Evolutionary conservation across 2,888 invertebrate species (phyloP).

Genomic region (Hoplodrina ambigua): DNA sequence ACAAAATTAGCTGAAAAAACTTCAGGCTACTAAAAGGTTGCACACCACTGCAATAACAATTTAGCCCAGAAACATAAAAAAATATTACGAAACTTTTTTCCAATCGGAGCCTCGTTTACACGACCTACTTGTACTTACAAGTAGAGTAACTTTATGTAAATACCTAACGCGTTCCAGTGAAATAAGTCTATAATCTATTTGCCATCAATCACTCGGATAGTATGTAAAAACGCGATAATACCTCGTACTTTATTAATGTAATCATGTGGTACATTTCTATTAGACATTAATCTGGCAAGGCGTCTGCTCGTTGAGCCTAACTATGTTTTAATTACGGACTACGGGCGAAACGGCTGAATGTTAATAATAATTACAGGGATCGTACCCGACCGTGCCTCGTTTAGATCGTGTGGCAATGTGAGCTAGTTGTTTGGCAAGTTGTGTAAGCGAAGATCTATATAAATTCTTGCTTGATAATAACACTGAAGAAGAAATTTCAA

Average conservation of each 20-base stretch:
- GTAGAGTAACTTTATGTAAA: slow-evolving; percentile 49
- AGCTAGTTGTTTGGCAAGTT: slow-evolving; percentile 47
- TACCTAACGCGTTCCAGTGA: slow-evolving; percentile 52
- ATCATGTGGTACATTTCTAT: slow-evolving; percentile 88
- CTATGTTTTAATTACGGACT: slow-evolving; percentile 88
- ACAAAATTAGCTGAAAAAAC: not conserved
- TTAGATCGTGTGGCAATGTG: slow-evolving; percentile 56
- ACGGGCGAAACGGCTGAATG: slow-evolving; percentile 79
- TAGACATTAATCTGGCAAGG: slow-evolving; percentile 85
- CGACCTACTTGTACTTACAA: slow-evolving; percentile 14
- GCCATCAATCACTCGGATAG: slow-evolving; percentile 76
- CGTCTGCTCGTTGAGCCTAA: slow-evolving; percentile 78
- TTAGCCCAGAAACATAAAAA: not conserved
- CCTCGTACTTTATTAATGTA: slow-evolving; percentile 76
- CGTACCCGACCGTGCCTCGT: slow-evolving; percentile 74
- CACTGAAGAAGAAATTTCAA: not conserved
- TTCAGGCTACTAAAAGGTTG: too few species aligned
- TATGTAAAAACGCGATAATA: slow-evolving; percentile 75
- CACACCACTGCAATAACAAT: not conserved
- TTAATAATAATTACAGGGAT: slow-evolving; percentile 84
- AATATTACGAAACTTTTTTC: not conserved
- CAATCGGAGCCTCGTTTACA: slow-evolving; percentile 42
- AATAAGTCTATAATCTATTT: slow-evolving; percentile 60
- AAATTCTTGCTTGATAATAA: not conserved
- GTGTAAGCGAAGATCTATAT: not conserved